These are phyloP conservation scores for Irena cyanogastra DNA, from an alignment of 2,113 vertebrate genomes.

Conservation along the genomic window DNA sequence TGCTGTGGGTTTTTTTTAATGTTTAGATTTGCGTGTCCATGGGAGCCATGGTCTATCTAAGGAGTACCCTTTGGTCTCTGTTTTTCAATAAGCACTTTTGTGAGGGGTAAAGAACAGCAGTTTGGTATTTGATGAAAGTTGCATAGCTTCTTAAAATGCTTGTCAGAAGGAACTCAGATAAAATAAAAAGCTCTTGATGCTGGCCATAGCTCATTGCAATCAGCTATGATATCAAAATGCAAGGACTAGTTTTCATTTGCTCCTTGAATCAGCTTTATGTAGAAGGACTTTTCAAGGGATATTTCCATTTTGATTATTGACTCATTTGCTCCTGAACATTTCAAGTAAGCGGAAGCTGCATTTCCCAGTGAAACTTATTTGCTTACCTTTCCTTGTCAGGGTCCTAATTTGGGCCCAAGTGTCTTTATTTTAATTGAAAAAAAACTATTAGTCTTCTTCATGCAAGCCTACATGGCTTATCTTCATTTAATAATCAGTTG, in stretches of 20 bases:
- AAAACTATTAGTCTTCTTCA: not conserved
- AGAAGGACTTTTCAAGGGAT: constrained; percentile 11
- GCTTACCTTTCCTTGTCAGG: not conserved
- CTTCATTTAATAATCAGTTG: constrained; percentile 38
- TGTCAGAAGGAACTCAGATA: not conserved
- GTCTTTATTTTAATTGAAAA: constrained; percentile 22
- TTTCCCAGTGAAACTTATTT: constrained; percentile 37
- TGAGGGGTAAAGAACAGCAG: not conserved
- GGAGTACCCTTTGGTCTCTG: not conserved
- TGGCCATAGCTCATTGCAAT: not conserved
- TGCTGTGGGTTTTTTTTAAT: fast-evolving
- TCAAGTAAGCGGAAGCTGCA: not conserved
- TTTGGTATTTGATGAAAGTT: not conserved
- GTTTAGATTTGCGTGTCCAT: not conserved
- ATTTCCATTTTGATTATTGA: not conserved
- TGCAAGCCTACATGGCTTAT: not conserved
- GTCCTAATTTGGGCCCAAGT: constrained; percentile 17
- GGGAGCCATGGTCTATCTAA: not conserved
- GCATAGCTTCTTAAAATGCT: not conserved
- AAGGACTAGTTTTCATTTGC: not conserved
- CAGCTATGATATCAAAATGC: not conserved
- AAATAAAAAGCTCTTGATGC: not conserved
- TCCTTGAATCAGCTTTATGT: not conserved
- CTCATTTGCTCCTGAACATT: not conserved
- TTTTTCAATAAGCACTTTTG: not conserved